Evolutionary conservation across 2,113 vertebrate genomes (phyloP).

Genomic region (Catharus fuscescens): DNA sequence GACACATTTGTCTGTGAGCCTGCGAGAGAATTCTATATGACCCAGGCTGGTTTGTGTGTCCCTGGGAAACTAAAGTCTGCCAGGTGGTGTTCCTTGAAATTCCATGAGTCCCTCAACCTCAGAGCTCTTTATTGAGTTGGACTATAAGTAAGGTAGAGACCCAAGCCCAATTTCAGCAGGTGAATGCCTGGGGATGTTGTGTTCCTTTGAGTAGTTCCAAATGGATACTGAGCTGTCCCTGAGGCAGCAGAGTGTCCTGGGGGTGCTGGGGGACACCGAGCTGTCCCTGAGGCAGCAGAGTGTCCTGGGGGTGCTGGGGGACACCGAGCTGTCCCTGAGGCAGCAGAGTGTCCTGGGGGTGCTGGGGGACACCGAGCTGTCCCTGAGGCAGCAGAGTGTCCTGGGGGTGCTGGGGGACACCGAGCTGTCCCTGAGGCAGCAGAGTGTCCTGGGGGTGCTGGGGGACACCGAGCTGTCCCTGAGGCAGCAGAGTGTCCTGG

Average conservation of each 20-base stretch:
- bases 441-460: too few species aligned
- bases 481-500: too few species aligned
- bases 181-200: neutral
- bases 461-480: too few species aligned
- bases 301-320: too few species aligned
- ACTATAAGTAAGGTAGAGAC: fast-evolving
- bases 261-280: too few species aligned
- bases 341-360: too few species aligned
- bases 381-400: neutral
- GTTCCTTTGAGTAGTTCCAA: neutral
- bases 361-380: neutral
- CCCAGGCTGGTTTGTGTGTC: fast-evolving
- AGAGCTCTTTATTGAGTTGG: neutral
- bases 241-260: neutral
- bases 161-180: fast-evolving
- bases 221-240: fast-evolving
- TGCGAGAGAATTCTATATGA: fast-evolving
- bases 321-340: too few species aligned
- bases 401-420: neutral
- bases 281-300: too few species aligned
- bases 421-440: too few species aligned
- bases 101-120: neutral
- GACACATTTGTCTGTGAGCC: neutral
- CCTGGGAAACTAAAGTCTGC: neutral
- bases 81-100: neutral